Conservation (phyloP, 2,888 invertebrate genomes). For the Agriopis marginaria region DNA sequence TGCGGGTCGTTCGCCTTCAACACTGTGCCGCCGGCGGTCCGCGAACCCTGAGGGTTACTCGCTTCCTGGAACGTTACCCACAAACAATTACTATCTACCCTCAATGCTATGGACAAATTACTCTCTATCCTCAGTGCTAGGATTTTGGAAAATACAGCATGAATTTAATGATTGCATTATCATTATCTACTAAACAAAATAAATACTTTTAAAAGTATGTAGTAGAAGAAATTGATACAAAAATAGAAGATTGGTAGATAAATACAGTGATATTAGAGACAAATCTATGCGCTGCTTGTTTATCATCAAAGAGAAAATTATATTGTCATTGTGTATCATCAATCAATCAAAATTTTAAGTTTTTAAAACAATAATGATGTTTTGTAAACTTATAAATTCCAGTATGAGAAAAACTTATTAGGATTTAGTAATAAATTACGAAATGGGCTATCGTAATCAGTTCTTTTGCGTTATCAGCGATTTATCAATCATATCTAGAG, state of each 20-base stretch:
- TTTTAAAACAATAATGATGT: too few relatives aligned
- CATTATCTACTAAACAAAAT: too few relatives aligned
- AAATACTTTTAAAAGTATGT: neutral
- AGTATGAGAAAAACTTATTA: neutral
- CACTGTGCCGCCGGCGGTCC: conserved; percentile 92
- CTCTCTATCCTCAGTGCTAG: neutral
- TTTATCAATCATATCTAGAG: conserved; percentile 18
- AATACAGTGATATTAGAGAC: too few relatives aligned
- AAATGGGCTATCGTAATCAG: conserved; percentile 11
- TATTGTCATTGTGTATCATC: neutral
- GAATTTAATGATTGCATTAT: neutral
- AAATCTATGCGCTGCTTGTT: too few relatives aligned
- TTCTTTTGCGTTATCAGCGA: conserved; percentile 27
- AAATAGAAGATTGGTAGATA: neutral
- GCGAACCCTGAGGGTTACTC: conserved; percentile 92
- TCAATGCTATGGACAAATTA: neutral
- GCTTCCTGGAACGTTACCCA: conserved; percentile 89
- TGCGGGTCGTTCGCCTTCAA: conserved; percentile 92
- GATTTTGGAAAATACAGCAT: neutral
- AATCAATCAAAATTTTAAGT: too few relatives aligned
- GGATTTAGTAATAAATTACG: neutral
- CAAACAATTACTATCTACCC: conserved; percentile 12
- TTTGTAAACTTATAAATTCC: neutral
- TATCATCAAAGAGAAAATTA: too few relatives aligned
- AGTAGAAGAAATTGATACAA: neutral